phyloP scores from a whole-genome alignment of 2,797 vertebrate species.

The Myotis findleyi region DNA sequence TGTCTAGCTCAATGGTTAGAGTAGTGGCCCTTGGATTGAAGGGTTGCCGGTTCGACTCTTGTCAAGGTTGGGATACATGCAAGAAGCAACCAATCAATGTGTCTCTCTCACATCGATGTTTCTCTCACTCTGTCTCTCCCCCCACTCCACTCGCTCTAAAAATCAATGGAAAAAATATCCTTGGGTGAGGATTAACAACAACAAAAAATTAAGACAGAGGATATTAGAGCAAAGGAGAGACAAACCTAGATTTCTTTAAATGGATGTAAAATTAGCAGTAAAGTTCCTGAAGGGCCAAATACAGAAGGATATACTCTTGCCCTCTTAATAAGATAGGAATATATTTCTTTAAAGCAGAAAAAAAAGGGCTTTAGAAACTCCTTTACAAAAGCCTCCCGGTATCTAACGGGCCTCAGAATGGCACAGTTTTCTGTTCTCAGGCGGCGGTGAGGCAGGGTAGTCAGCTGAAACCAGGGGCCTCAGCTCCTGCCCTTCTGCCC shows the following conservation, averaged over 20 bases:
- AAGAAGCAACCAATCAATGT: no score
- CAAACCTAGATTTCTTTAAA: conserved; percentile 51
- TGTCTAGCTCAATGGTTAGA: no score
- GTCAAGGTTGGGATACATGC: no score
- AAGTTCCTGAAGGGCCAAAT: conserved; percentile 38
- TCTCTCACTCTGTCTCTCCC: no score
- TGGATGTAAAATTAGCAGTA: neutral
- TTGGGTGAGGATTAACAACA: no score
- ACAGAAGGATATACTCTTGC: neutral
- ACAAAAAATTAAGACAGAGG: conserved; percentile 38
- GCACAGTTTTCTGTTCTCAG: neutral
- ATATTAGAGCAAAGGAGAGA: conserved; percentile 1
- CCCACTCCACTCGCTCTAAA: no score
- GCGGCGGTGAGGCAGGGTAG: neutral
- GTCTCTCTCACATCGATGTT: no score
- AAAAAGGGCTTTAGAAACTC: conserved; percentile 1
- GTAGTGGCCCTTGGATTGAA: no score
- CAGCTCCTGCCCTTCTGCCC: neutral
- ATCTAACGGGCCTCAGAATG: neutral
- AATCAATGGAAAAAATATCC: no score
- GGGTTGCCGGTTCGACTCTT: no score
- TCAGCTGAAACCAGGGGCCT: neutral
- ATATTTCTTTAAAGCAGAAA: neutral
- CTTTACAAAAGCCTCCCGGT: neutral
- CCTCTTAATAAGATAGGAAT: conserved; percentile 19